A percentile compares a stretch with the other conserved stretches of the same genome.
Evolutionary conservation across 2,888 invertebrate genomes (phyloP).

Genomic region (Andrena minutula): DNA sequence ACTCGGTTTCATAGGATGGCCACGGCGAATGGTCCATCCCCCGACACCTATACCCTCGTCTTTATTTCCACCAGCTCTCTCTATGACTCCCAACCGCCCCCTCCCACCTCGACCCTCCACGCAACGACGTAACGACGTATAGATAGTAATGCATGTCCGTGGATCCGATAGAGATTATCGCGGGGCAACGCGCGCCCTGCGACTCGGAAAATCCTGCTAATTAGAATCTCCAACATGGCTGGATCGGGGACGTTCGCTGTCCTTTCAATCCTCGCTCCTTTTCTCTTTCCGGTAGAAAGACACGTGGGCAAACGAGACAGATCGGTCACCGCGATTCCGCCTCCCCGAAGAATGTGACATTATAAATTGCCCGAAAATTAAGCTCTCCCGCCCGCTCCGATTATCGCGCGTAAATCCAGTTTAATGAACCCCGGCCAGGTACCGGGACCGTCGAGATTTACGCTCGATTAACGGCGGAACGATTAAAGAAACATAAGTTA

Average conservation of each 20-base stretch:
- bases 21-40: slow-evolving; percentile 82
- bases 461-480: slow-evolving; percentile 13
- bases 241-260: not conserved
- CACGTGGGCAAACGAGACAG: no score
- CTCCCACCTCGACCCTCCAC: slow-evolving; percentile 20
- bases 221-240: slow-evolving; percentile 22
- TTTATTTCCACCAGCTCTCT: slow-evolving; percentile 79
- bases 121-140: slow-evolving; percentile 24
- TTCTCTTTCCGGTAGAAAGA: not conserved
- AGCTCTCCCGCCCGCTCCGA: not conserved
- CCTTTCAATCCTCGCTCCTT: not conserved
- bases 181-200: slow-evolving; percentile 17
- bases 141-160: slow-evolving; percentile 50
- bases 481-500: slow-evolving; percentile 26
- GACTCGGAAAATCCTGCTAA: slow-evolving; percentile 36
- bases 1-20: slow-evolving; percentile 82
- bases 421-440: slow-evolving; percentile 8
- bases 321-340: not conserved
- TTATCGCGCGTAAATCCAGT: slow-evolving; percentile 10
- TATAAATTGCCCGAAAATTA: not conserved
- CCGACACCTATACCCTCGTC: slow-evolving; percentile 82
- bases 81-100: slow-evolving; percentile 61
- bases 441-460: slow-evolving; percentile 11
- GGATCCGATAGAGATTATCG: slow-evolving; percentile 64
- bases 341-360: slow-evolving; percentile 1